Evolutionary conservation across 2,113 vertebrate species (phyloP).

Genomic region (Electrona antarctica): DNA sequence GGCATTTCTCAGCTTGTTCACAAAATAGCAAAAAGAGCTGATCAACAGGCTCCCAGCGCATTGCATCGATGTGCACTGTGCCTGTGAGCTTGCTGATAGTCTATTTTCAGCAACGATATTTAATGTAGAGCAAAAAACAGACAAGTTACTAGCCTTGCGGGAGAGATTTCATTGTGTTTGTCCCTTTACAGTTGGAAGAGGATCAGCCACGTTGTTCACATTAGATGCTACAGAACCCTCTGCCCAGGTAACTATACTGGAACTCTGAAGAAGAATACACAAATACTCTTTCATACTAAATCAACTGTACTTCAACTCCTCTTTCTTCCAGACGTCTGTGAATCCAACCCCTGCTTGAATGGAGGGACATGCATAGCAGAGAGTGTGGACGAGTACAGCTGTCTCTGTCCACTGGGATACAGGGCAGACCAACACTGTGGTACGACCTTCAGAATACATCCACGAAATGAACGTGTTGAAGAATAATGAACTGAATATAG

Average conservation of each 20-base stretch:
- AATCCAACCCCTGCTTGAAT: constrained; percentile 42
- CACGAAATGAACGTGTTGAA: background rate
- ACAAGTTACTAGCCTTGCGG: background rate
- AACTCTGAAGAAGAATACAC: background rate
- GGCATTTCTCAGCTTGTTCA: too few species aligned
- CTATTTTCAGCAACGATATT: background rate
- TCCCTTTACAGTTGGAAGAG: constrained; percentile 37
- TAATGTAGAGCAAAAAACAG: background rate
- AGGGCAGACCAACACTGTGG: constrained; percentile 38
- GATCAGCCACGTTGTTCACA: constrained; percentile 12
- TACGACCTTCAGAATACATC: background rate
- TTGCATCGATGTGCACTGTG: too few species aligned
- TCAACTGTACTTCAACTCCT: background rate
- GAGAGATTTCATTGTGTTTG: constrained; percentile 1
- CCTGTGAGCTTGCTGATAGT: too few species aligned
- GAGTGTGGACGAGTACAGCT: constrained; percentile 41
- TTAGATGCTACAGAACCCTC: constrained; percentile 32
- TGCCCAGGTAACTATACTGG: constrained; percentile 37
- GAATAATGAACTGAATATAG: background rate
- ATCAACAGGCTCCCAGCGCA: background rate
- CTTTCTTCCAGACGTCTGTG: constrained; percentile 37
- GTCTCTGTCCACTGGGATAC: constrained; percentile 42
- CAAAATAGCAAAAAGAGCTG: too few species aligned
- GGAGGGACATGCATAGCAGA: constrained; percentile 43
- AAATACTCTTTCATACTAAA: background rate